Evolutionary conservation across 2,797 vertebrate species (phyloP).

Genomic region (Smutsia gigantea): DNA sequence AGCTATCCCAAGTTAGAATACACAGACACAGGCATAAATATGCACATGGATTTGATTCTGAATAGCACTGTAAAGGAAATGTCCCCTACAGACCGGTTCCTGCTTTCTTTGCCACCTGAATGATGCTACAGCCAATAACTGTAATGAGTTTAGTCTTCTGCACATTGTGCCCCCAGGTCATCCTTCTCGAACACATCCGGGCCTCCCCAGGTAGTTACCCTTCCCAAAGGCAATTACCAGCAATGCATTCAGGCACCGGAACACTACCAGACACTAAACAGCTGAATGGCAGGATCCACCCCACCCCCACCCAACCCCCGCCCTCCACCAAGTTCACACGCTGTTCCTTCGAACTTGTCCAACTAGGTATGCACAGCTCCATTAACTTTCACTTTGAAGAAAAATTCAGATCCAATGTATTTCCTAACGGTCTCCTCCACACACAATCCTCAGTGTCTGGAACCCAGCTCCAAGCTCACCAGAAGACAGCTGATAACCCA

Average conservation of each 20-base stretch:
- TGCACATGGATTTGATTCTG: neutral
- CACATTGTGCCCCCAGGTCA: no score
- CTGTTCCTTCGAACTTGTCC: neutral
- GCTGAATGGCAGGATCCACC: neutral
- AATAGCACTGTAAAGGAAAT: neutral
- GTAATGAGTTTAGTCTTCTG: neutral
- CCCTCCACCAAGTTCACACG: neutral
- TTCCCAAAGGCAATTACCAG: neutral
- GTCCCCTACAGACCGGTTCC: no score
- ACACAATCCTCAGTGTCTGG: neutral
- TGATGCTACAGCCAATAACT: neutral
- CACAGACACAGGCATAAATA: neutral
- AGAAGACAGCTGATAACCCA: neutral
- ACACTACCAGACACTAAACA: neutral
- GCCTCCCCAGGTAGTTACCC: neutral
- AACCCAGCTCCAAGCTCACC: neutral
- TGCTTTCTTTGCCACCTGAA: neutral
- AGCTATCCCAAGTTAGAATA: accelerated
- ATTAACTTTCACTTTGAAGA: neutral
- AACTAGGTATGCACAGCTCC: neutral
- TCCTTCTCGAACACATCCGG: neutral
- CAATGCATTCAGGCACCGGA: neutral
- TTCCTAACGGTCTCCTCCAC: neutral
- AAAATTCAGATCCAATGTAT: neutral
- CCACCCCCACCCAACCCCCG: neutral